Evolutionary conservation across 1,140 invertebrate genomes (phyloP).

Genomic region (Aphelenchoides fujianensis): DNA sequence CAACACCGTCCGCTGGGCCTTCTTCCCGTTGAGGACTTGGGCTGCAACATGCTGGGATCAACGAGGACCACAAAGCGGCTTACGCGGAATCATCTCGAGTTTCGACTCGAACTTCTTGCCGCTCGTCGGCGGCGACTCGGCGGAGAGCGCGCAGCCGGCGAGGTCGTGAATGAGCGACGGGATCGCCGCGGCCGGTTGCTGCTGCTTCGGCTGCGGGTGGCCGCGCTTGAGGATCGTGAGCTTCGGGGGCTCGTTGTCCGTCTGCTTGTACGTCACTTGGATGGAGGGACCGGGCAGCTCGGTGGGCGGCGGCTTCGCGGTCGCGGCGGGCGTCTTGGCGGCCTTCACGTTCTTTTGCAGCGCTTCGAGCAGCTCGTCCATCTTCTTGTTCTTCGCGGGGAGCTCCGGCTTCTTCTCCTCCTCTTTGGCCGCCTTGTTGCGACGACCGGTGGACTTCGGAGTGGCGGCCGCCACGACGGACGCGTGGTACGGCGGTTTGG

Average conservation of each 20-base stretch:
- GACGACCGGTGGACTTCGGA: not conserved
- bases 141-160: too few relatives aligned
- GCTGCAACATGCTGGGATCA: slow-evolving; percentile 1
- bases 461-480: not conserved
- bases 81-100: slow-evolving; percentile 17
- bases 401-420: not conserved
- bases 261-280: not conserved
- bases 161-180: too few relatives aligned
- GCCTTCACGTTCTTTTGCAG: not conserved
- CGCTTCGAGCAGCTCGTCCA: slow-evolving; percentile 6
- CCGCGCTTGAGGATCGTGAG: slow-evolving; percentile 5
- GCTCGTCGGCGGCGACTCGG: too few relatives aligned
- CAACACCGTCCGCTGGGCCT: not conserved
- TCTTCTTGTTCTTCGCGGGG: slow-evolving; percentile 6
- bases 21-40: slow-evolving; percentile 15
- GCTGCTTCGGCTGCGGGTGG: not conserved
- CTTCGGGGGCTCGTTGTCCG: not conserved
- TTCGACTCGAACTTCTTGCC: too few relatives aligned
- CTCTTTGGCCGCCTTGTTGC: slow-evolving; percentile 12
- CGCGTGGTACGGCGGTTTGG: slow-evolving; percentile 15
- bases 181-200: not conserved
- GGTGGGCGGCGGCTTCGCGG: not conserved
- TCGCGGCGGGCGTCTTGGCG: not conserved
- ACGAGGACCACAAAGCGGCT: not conserved
- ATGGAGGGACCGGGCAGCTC: not conserved